Evolutionary conservation across 37 sponge, comb jelly and placozoan genomes (phyloP).

Genomic region (Aphrocallistes beatrix): DNA sequence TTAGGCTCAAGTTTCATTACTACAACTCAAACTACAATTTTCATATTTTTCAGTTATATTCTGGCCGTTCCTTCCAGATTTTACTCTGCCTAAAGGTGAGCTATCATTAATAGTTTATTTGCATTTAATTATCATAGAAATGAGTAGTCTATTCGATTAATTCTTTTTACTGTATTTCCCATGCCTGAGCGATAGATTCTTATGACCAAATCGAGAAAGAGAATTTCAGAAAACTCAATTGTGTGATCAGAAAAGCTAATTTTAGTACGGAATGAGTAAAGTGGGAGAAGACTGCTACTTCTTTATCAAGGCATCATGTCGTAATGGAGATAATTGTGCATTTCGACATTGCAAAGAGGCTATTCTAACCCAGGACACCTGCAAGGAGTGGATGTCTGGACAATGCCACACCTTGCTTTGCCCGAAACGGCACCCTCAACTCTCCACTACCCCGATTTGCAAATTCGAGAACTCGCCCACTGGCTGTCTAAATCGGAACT

Average conservation of each 20-base stretch:
- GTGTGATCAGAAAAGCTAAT: background rate
- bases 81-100: too few species aligned
- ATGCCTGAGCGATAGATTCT: background rate
- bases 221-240: too few species aligned
- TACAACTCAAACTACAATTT: too few species aligned
- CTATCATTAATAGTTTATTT: too few species aligned
- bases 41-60: too few species aligned
- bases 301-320: background rate
- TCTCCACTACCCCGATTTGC: background rate
- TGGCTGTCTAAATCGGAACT: background rate
- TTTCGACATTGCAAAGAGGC: background rate
- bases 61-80: too few species aligned
- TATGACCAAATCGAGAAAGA: too few species aligned
- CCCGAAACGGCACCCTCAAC: background rate
- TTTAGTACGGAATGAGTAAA: background rate
- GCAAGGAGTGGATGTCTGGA: background rate
- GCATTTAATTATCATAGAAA: too few species aligned
- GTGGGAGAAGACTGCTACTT: conserved; percentile 8
- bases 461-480: conserved; percentile 8
- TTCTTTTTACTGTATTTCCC: background rate
- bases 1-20: too few species aligned
- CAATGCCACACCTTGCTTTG: background rate
- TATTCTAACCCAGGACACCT: background rate
- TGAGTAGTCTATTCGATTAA: background rate
- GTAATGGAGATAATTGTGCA: background rate